Conservation (phyloP, 2,888 invertebrate species). For the Maniola hyperantus region DNA sequence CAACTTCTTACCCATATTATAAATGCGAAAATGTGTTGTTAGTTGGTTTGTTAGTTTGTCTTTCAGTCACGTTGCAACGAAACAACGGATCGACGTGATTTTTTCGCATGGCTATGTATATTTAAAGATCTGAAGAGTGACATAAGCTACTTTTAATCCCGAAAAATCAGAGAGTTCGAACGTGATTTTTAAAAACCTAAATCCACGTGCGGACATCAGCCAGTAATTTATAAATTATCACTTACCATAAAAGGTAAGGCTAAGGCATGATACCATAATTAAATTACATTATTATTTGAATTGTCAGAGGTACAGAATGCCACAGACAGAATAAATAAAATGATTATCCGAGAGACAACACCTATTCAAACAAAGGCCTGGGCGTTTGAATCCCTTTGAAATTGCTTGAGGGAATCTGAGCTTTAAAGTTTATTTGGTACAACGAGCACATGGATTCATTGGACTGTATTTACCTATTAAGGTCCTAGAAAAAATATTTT, state of each 20-base stretch:
- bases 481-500: not conserved
- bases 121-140: no score
- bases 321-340: slow-evolving; percentile 28
- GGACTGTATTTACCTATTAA: not conserved
- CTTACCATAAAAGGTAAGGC: not conserved
- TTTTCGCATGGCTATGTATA: no score
- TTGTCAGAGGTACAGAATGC: slow-evolving; percentile 6
- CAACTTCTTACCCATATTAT: no score
- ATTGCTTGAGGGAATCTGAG: slow-evolving; percentile 28
- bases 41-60: no score
- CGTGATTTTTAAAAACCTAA: no score
- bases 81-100: no score
- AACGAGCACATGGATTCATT: slow-evolving; percentile 19
- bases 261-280: not conserved
- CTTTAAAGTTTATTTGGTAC: slow-evolving; percentile 31
- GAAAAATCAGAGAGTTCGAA: no score
- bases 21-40: no score
- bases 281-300: slow-evolving; percentile 1
- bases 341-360: slow-evolving; percentile 27
- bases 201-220: no score
- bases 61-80: no score
- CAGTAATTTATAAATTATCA: not conserved
- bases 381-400: slow-evolving; percentile 29
- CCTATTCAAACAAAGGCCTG: slow-evolving; percentile 28
- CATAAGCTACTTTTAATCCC: no score